Base-by-base conservation (phyloP, 2,888 invertebrate genomes). In the Serrognathus titanus region DNA sequence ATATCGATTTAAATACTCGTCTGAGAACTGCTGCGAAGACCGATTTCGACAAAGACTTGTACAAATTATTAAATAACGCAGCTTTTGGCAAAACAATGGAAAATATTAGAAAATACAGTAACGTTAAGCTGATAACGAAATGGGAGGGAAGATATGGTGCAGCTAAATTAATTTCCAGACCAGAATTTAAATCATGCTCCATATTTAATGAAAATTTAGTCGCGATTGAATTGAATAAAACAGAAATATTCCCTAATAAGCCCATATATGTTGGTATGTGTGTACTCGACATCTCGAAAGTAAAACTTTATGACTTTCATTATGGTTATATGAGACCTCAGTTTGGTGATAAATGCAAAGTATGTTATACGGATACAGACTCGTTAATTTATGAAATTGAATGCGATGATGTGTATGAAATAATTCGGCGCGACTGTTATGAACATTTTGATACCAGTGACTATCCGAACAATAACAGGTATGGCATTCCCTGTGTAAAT, bases 221-320 rank as follows among this genome's bases (percentile, higher is more conserved):
- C 0, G 67, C 68, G 1, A 59, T 76, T 12, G 67, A 75, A 51
- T 53, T 72, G 51, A 60, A 62, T n/a, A 66, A 64, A 58, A 48
- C 53, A 1, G 46, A 57, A 31, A 55, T 73, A 10, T 35, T 40
- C 12, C 65, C 70, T 35, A 65, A 71, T 62, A 71, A 71, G 63
- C 74, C 72, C 2, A 69, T 77, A 31, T 75, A 73, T 51, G 60
- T 68, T 6, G 75, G 73, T 5, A 62, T 71, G 49, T n/a, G n/a
- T n/a, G n/a, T n/a, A n/a, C n/a, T n/a, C n/a, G n/a, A n/a, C n/a
- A n/a, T n/a, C n/a, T n/a, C n/a, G n/a, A n/a, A n/a, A n/a, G n/a
- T n/a, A n/a, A n/a, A n/a, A n/a, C n/a, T n/a, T n/a, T n/a, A n/a
- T n/a, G n/a, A n/a, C n/a, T n/a, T n/a, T n/a, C n/a, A n/a, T n/a